These are phyloP conservation scores for Rhynchotus rufescens DNA, from an alignment of 2,797 vertebrate species.

Conservation along the genomic window DNA sequence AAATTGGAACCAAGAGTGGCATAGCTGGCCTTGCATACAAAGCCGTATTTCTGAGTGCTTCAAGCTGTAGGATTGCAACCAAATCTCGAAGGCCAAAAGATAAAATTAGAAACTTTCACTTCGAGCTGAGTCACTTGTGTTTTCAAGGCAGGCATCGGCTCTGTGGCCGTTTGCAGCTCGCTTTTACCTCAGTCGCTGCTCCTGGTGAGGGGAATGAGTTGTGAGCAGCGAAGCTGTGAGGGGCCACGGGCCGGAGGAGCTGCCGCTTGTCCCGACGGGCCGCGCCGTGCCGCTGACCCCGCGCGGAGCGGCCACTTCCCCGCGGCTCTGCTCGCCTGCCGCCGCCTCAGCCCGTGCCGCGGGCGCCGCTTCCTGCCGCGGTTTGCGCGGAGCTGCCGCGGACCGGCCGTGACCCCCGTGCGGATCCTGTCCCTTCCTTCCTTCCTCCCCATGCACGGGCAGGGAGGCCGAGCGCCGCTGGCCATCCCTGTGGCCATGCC, in stretches of 20 bases:
- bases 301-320: not conserved
- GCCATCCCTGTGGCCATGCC: no score
- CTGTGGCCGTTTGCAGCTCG: not conserved
- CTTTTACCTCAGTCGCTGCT: not conserved
- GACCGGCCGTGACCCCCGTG: not conserved
- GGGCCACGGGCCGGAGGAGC: fast-evolving
- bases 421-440: not conserved
- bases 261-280: not conserved
- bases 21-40: slow-evolving; percentile 14
- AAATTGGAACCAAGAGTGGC: slow-evolving; percentile 38
- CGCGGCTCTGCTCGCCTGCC: not conserved
- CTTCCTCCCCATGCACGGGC: not conserved
- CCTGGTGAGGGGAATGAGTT: not conserved
- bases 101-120: slow-evolving; percentile 59
- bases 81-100: slow-evolving; percentile 25
- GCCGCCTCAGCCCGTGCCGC: no score
- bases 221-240: not conserved
- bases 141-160: not conserved
- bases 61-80: slow-evolving; percentile 45
- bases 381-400: not conserved
- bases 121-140: slow-evolving; percentile 51
- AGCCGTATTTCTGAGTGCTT: slow-evolving; percentile 49
- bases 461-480: not conserved
- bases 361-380: not conserved
- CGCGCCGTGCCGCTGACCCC: not conserved